phyloP scores from a whole-genome alignment of 2,888 invertebrate genomes.

The Aplocera efformata region DNA sequence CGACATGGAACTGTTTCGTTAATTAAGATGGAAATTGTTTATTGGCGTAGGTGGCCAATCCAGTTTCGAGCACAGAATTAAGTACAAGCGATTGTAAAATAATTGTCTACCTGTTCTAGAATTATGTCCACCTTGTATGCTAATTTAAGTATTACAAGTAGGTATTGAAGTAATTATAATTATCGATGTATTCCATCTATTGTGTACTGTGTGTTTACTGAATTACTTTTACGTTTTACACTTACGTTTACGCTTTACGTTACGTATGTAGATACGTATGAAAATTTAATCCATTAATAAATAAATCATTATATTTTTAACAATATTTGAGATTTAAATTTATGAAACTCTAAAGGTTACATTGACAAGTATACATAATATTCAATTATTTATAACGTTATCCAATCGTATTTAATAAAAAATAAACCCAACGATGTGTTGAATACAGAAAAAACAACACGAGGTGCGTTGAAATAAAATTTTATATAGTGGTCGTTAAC shows the following conservation, averaged over 20 bases:
- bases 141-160: constrained; percentile 19
- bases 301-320: no score
- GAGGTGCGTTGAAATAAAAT: constrained; percentile 73
- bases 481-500: constrained; percentile 78
- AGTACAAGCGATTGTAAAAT: constrained; percentile 44
- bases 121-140: constrained; percentile 37
- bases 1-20: constrained; percentile 47
- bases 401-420: constrained; percentile 64
- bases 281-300: no score
- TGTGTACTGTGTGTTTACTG: no score
- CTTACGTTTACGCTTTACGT: no score
- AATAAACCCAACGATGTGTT: constrained; percentile 69
- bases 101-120: constrained; percentile 40
- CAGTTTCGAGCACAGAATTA: constrained; percentile 47
- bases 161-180: constrained; percentile 10
- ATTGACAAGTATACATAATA: constrained; percentile 25
- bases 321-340: not conserved
- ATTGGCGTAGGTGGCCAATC: constrained; percentile 52
- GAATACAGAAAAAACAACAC: constrained; percentile 62
- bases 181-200: constrained; percentile 1
- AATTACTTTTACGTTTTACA: no score
- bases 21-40: constrained; percentile 57
- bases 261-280: no score
- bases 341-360: constrained; percentile 8
- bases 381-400: constrained; percentile 34